Evolutionary conservation across 2,797 vertebrate species (phyloP), one percentile per base, ranked within the genome.

Genomic region (Lepilemur septentrionalis): DNA sequence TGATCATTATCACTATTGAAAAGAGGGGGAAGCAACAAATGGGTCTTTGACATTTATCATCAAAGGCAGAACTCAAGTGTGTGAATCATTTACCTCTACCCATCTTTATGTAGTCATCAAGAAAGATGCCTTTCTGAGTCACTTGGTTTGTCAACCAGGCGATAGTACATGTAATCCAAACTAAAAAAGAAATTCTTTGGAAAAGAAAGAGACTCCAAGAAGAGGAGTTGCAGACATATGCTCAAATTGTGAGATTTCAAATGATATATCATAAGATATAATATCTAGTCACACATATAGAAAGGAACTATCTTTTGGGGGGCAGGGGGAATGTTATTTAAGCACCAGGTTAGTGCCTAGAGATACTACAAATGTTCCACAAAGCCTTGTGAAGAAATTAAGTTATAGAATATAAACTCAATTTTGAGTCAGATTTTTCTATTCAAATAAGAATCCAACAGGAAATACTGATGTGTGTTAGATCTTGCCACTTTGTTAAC

Each of bases 271-370:
- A 95, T 78, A 65, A 95, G 90, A 87, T 94, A 76, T 63, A 83
- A 91, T 96, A 93, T 86, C 94, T 95, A 94, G 92, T 96, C 83
- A 95, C 72, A 89, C 46, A 95, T 81, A 86, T 48, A 96, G 83
- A 94, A 94, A 78, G 78, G 50, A 89, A 46, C 18, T 59, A 94
- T 86, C 70, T 80, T 76, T 96, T 93, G n/a, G 43, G 32, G 41
- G 72, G 50, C 18, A 46, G 73, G 50, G 79, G 59, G 52, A 61
- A 38, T 28, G 89, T 73, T 38, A 89, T 91, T 96, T 94, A 63
- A 91, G 69, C 10, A 80, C 18, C 18, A 91, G 32, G 75, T 91
- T 80, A 75, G 23, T 80, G 25, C 75, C 61, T 46, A 84, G 35
- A 91, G 61, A 89, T 35, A 73, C 18, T 52, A 89, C 59, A 79